A percentile compares a stretch with the other conserved stretches of the same genome.
Conservation (phyloP, 2,113 vertebrate species). For the Oostethus manadensis region DNA sequence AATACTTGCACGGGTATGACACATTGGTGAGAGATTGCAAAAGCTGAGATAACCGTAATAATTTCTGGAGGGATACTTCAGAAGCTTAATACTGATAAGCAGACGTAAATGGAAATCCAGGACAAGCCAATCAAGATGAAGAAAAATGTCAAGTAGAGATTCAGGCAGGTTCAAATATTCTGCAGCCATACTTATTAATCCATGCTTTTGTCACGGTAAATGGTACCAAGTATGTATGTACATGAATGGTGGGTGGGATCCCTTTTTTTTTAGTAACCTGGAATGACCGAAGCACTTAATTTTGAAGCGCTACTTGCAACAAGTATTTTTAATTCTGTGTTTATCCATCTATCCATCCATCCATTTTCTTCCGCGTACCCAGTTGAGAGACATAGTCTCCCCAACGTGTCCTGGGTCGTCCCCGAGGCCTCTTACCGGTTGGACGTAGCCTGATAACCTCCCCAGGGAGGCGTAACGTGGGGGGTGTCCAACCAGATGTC, state of each 20-base stretch:
- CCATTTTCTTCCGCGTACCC: too few relatives aligned
- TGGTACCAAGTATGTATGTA: constrained; percentile 6
- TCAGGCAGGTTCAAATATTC: constrained; percentile 10
- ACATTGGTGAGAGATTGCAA: constrained; percentile 24
- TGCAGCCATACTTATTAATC: neutral
- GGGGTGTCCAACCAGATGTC: too few relatives aligned
- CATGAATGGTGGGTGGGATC: constrained; percentile 6
- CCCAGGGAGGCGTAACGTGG: too few relatives aligned
- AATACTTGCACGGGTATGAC: constrained; percentile 11
- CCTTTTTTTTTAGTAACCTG: neutral
- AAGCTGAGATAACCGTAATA: constrained; percentile 30
- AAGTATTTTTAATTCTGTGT: neutral
- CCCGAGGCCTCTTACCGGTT: too few relatives aligned
- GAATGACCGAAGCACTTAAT: neutral
- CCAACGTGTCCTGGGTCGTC: too few relatives aligned
- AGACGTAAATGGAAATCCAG: constrained; percentile 20
- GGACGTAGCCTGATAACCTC: too few relatives aligned
- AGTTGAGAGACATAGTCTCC: too few relatives aligned
- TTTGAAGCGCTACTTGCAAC: neutral
- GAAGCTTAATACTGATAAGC: constrained; percentile 13
- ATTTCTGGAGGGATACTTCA: constrained; percentile 12
- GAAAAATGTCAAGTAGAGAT: constrained; percentile 17
- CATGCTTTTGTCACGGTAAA: neutral
- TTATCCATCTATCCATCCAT: too few relatives aligned
- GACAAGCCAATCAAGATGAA: constrained; percentile 10